Evolutionary conservation across 2,797 vertebrate species (phyloP).

Genomic region (Microctenopoma lineatum): DNA sequence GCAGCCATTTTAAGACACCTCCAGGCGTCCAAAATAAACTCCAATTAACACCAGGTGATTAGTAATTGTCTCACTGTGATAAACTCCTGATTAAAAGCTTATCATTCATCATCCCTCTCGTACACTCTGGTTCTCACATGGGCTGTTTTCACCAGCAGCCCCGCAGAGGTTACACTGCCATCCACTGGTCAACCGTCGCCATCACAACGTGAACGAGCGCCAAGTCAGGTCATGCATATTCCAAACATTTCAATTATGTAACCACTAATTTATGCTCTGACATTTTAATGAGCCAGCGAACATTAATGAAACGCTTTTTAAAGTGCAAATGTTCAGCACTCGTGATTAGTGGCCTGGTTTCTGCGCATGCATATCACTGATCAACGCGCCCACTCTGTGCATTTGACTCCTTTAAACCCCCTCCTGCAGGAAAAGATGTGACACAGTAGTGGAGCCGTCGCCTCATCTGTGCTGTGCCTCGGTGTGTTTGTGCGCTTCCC

Average conservation of each 20-base stretch:
- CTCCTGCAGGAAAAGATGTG: background rate
- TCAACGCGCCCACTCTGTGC: background rate
- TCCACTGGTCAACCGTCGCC: constrained; percentile 44
- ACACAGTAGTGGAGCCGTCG: background rate
- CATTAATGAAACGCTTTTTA: constrained; percentile 2
- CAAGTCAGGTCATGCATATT: constrained; percentile 19
- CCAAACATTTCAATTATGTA: constrained; percentile 19
- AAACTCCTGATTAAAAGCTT: constrained; percentile 38
- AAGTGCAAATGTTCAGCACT: constrained; percentile 4
- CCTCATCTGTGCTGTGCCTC: constrained; percentile 23
- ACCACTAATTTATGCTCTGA: constrained; percentile 7
- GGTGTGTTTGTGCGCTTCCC: constrained; percentile 2
- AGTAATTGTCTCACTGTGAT: constrained; percentile 52
- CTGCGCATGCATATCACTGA: background rate
- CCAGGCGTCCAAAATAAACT: constrained; percentile 22
- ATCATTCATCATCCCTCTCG: constrained; percentile 13
- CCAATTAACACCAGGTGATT: constrained; percentile 64
- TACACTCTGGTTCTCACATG: background rate
- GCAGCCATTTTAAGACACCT: constrained; percentile 34
- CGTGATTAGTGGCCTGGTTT: background rate
- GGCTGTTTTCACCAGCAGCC: background rate
- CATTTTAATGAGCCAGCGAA: constrained; percentile 26
- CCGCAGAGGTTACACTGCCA: constrained; percentile 62
- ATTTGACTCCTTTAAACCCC: background rate
- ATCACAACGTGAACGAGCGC: constrained; percentile 15